Base-by-base conservation (phyloP, 2,113 vertebrate genomes). In the Ornithorhynchus anatinus region DNA sequence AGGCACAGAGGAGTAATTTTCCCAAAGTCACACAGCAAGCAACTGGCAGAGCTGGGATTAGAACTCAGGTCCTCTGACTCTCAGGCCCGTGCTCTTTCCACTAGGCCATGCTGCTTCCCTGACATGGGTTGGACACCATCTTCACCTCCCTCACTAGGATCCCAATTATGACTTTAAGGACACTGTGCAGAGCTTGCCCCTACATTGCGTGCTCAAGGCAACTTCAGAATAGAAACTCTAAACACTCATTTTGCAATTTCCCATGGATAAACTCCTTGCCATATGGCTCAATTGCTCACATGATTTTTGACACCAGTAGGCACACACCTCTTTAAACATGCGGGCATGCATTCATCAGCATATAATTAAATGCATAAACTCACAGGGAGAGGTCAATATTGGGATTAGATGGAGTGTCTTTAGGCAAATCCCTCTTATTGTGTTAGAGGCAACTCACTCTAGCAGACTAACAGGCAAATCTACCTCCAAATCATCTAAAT, bases 381-480 rank as follows among this genome's bases (percentile, higher is more conserved):
- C 67, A 51, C 1, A 2, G 32, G 36, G 37, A 74, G 52, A 82
- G 44, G 44, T 45, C 62, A 16, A 36, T 25, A 10, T 45, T 59
- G 58, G 35, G 51, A 33, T 13, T 53, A 47, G 31, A 69, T 48
- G 65, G 43, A 75, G 59, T 45, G 50, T 43, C 61, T 84, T 23
- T 51, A 39, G 51, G 69, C 81, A 44, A 32, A 39, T 31, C 17
- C 51, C 51, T 65, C 57, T 35, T 31, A 61, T 4, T 57, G 39
- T 58, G 27, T 31, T 23, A 12, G 53, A 35, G 82, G 36, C 47
- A 66, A 67, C 68, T 37, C 35, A 39, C 6, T 68, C 35, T 50
- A 72, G 40, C 54, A 86, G 83, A 56, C 60, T 45, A 82, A 23
- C 53, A 54, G 44, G 38, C 27, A 58, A 45, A 69, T 54, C 36